Evolutionary conservation across 2,113 vertebrate genomes (phyloP).

Genomic region (Mungos mungo): DNA sequence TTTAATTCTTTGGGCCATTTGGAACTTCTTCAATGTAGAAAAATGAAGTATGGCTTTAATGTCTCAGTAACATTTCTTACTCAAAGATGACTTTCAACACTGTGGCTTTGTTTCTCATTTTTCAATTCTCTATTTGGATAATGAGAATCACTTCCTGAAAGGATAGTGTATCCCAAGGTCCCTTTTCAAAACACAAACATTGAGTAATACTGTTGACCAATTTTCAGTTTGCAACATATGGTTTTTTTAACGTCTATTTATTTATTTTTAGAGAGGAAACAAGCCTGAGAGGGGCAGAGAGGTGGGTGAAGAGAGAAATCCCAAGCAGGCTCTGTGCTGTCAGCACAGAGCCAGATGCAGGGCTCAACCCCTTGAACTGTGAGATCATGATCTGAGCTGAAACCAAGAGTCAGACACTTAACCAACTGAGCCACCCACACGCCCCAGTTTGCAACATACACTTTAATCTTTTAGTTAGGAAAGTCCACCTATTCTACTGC

Average conservation of each 20-base stretch:
- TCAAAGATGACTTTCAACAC: background rate
- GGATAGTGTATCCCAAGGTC: background rate
- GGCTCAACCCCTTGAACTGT: no score
- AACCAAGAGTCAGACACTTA: no score
- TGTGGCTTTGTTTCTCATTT: background rate
- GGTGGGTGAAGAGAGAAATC: no score
- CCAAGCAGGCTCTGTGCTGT: no score
- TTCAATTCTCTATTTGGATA: background rate
- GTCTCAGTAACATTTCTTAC: background rate
- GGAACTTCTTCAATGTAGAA: background rate
- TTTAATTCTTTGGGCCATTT: background rate
- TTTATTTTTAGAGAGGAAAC: no score
- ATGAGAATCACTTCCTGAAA: background rate
- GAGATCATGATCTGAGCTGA: no score
- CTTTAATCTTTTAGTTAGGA: background rate
- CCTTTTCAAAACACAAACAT: background rate
- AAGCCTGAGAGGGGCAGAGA: no score
- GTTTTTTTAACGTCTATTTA: background rate
- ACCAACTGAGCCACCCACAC: no score
- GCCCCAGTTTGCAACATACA: background rate
- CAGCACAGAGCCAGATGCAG: no score
- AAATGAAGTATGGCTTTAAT: background rate
- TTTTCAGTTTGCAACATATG: background rate
- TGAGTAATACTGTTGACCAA: background rate
- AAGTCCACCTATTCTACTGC: background rate